Base-by-base conservation (phyloP, 2,797 vertebrate species). In the Galago senegalensis region DNA sequence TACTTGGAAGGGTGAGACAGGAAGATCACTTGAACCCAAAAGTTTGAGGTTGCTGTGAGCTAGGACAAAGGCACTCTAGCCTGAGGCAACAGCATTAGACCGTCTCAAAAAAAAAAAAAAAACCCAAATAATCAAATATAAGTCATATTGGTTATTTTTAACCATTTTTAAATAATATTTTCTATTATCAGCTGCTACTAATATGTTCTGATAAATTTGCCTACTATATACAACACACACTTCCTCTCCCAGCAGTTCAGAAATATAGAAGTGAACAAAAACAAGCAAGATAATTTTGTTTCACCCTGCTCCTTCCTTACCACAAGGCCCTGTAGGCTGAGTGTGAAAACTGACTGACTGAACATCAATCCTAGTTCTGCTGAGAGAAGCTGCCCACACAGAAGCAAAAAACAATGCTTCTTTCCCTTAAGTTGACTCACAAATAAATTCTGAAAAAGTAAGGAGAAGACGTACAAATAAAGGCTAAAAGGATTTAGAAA, bases 341-440 rank as follows among this genome's bases (percentile, higher is more conserved):
- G 89, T 73, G 72, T 82, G 84, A 96, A 91, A 96, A 89, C 60
- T 80, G 16, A 91, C 63, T 89, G 25, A 93, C 56, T 94, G 40
- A 93, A 69, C 81, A 92, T 95, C 95, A 94, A 91, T 91, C 72
- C 89, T 84, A 95, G 81, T 88, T 88, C 65, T 90, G 63, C 60
- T 83, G 56, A 97, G 58, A 93, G 73, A 83, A 69, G 73, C 61
- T 87, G 85, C 95, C 93, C 83, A 96, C 93, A 95, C 86, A 97
- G 46, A 92, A 97, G 53, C 87, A 88, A 65, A 84, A 87, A 97
- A 96, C 40, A 91, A 31, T 81, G 49, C 34, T 93, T 95, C 95
- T 93, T 94, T 95, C 82, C 77, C 81, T 93, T 43, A 87, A 87
- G 49, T 89, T 90, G 82, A 79, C 43, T 77, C 83, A 56, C 80